Conservation (phyloP, 2,888 invertebrate genomes). For the Pheosia tremula region DNA sequence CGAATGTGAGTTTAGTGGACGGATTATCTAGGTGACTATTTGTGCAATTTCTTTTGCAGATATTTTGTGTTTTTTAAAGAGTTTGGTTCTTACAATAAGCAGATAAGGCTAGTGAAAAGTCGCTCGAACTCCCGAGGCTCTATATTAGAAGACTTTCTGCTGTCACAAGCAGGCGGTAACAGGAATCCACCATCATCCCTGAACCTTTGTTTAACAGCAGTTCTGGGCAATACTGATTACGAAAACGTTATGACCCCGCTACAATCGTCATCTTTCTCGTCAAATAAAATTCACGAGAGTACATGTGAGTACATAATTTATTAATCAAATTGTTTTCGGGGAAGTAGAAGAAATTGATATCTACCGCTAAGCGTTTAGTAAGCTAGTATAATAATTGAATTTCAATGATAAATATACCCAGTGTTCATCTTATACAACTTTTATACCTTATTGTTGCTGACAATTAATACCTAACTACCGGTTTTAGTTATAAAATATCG, state of each 20-base stretch:
- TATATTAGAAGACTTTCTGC: slow-evolving; percentile 70
- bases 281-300: slow-evolving; percentile 67
- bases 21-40: background rate
- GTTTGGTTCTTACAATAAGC: slow-evolving; percentile 79
- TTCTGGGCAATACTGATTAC: slow-evolving; percentile 59
- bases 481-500: too few species aligned
- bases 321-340: background rate
- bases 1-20: too few species aligned
- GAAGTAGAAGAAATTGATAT: slow-evolving; percentile 1
- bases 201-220: slow-evolving; percentile 58
- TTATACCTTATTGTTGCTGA: too few species aligned
- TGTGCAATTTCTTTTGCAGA: slow-evolving; percentile 59
- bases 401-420: too few species aligned
- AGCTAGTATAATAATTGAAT: too few species aligned
- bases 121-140: slow-evolving; percentile 78
- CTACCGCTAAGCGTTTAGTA: too few species aligned
- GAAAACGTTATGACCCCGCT: slow-evolving; percentile 52
- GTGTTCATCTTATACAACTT: too few species aligned
- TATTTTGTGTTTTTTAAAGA: slow-evolving; percentile 84
- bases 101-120: slow-evolving; percentile 72
- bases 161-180: slow-evolving; percentile 49
- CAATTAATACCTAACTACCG: too few species aligned
- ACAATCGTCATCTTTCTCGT: slow-evolving; percentile 50
- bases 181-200: slow-evolving; percentile 50
- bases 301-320: slow-evolving; percentile 60